Evolutionary conservation across 53 echinoderm and acorn worm species (phyloP).

Genomic region (Henricia sp.): DNA sequence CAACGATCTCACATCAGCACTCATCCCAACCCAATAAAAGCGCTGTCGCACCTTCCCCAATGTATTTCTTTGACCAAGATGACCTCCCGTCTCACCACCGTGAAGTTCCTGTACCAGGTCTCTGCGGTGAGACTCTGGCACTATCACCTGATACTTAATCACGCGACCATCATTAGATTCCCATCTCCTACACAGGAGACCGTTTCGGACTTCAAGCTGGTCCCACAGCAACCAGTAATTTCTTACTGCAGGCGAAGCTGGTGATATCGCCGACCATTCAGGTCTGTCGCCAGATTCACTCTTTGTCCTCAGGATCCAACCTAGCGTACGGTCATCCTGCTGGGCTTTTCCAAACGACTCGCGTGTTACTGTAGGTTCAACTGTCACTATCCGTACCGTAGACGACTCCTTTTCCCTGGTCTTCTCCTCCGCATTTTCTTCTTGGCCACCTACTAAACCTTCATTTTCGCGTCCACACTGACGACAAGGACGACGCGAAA

Average conservation of each 20-base stretch:
- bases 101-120: constrained; percentile 9
- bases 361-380: constrained; percentile 9
- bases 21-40: constrained; percentile 51
- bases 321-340: background rate
- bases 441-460: background rate
- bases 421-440: background rate
- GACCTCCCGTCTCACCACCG: constrained; percentile 33
- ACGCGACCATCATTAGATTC: constrained; percentile 36
- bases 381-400: constrained; percentile 1
- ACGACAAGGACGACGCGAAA: constrained; percentile 22
- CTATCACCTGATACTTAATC: constrained; percentile 6
- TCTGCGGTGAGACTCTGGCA: constrained; percentile 13
- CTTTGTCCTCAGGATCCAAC: constrained; percentile 10
- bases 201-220: constrained; percentile 18
- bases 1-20: constrained; percentile 5
- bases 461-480: constrained; percentile 26
- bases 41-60: constrained; percentile 37
- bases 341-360: constrained; percentile 1
- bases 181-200: constrained; percentile 38
- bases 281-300: constrained; percentile 7
- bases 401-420: background rate
- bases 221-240: constrained; percentile 48
- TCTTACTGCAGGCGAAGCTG: background rate
- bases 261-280: constrained; percentile 20
- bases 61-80: constrained; percentile 34